Conservation (phyloP, 2,888 invertebrate species). For the Oxytorus armatus region DNA sequence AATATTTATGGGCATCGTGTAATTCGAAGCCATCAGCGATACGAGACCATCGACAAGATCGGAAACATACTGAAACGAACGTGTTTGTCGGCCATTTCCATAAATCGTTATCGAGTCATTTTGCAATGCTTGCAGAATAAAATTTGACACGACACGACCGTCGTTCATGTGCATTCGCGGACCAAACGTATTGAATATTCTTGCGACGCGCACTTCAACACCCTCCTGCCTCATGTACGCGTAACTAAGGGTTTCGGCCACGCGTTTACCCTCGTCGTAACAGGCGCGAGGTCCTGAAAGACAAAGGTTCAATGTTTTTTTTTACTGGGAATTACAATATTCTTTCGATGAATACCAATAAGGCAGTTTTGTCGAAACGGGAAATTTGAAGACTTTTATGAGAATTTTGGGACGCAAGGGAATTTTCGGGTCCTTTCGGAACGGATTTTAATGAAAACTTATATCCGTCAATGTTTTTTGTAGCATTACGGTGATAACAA, state of each 20-base stretch:
- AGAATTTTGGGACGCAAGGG: too few species aligned
- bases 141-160: conserved; percentile 99
- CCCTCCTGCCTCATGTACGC: conserved; percentile 99
- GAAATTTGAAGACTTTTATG: too few species aligned
- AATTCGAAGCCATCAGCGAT: conserved; percentile 96
- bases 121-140: conserved; percentile 97
- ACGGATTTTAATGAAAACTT: too few species aligned
- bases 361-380: too few species aligned
- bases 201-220: conserved; percentile 96
- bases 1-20: conserved; percentile 96
- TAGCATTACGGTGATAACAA: too few species aligned
- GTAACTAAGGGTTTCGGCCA: conserved; percentile 97
- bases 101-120: conserved; percentile 97
- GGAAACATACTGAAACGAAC: conserved; percentile 99
- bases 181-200: conserved; percentile 99
- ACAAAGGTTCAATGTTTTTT: too few species aligned
- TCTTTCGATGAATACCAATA: too few species aligned
- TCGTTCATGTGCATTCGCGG: conserved; percentile 99
- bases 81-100: conserved; percentile 94
- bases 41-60: conserved; percentile 98
- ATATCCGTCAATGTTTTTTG: too few species aligned
- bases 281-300: conserved; percentile 95
- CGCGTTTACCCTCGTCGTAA: conserved; percentile 99
- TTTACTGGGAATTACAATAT: too few species aligned
- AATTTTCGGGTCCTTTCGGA: too few species aligned